Base-by-base conservation (phyloP, 2,797 vertebrate species). In the Mus minutoides region DNA sequence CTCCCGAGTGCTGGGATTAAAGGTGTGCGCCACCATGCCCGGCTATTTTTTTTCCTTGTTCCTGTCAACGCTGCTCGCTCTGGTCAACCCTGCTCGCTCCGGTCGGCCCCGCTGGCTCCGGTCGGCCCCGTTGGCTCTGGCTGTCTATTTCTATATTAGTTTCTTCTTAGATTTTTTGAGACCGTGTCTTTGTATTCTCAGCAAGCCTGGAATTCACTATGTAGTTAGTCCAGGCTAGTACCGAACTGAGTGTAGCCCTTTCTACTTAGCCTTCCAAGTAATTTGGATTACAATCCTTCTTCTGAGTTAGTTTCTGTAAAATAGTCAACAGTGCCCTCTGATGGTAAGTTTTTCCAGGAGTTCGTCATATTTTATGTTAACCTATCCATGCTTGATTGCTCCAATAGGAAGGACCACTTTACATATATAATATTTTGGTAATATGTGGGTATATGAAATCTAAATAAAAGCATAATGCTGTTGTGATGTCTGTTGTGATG, bases 321-420 rank as follows among this genome's bases (percentile, higher is more conserved):
- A 82, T 90, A 17, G 88, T 31, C 37, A 37, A 29, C 24, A 77
- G 2, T 85, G 49, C 29, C 29, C 92, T n/a, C 43, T 89, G 34
- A 87, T 90, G 96, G 34, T 84, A 82, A 84, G 82, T 56, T 93
- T 95, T 90, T 71, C 19, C n/a, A 71, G n/a, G n/a, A 40, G 19
- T 73, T 64, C 26, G 62, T 54, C 34, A 88, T 83, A 79, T 90
- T 97, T 94, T 91, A 40, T 31, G 71, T 83, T 94, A 82, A 94
- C 31, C 14, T 94, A 13, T 49, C 29, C 52, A 14, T 93, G 31
- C 90, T 95, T 93, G 49, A 37, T 92, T 94, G 11, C 26, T 22
- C 9, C 83, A 58, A 62, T 88, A 82, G 60, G 37, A 88, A 82
- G 60, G 37, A 88, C 40, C 21, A 76, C 67, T 90, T 90, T 89